These are phyloP conservation scores for Rhagophthalmus giganteus DNA, from an alignment of 2,888 invertebrate genomes.

Conservation along the genomic window DNA sequence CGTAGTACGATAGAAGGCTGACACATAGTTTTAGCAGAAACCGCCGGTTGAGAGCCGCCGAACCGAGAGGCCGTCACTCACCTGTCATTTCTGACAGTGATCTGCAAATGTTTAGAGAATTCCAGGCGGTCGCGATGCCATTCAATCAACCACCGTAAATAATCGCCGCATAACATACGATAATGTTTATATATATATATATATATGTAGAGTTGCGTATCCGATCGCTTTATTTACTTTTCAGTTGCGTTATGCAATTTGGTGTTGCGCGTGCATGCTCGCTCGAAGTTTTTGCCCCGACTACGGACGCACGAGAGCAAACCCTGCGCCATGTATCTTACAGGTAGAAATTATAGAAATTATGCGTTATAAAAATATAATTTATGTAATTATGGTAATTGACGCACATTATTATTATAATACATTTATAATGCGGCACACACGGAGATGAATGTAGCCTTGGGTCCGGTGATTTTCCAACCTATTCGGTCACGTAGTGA, in stretches of 20 bases:
- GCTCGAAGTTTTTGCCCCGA: too few species aligned
- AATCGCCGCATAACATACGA: slow-evolving; percentile 34
- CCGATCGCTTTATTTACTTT: slow-evolving; percentile 29
- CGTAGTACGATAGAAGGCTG: slow-evolving; percentile 4
- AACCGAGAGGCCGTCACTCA: slow-evolving; percentile 40
- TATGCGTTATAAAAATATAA: slow-evolving; percentile 50
- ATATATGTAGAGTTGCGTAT: slow-evolving; percentile 26
- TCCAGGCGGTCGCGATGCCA: slow-evolving; percentile 38
- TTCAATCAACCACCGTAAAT: slow-evolving; percentile 37
- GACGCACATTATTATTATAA: slow-evolving; percentile 38
- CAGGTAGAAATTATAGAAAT: slow-evolving; percentile 41
- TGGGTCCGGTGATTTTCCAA: slow-evolving; percentile 47
- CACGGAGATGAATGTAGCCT: slow-evolving; percentile 40
- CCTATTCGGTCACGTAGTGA: slow-evolving; percentile 47
- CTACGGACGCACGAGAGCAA: too few species aligned
- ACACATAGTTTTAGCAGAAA: slow-evolving; percentile 27
- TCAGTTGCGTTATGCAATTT: slow-evolving; percentile 17
- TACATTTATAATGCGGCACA: slow-evolving; percentile 40
- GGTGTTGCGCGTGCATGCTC: slow-evolving; percentile 15
- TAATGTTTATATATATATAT: too few species aligned
- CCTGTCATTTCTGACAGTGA: slow-evolving; percentile 42
- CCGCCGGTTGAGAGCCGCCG: slow-evolving; percentile 38
- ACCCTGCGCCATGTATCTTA: background rate
- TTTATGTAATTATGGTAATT: slow-evolving; percentile 57
- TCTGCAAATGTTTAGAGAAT: slow-evolving; percentile 43